These are phyloP conservation scores for Bradynema listronoti DNA, from an alignment of 1,140 invertebrate species.

Conservation along the genomic window DNA sequence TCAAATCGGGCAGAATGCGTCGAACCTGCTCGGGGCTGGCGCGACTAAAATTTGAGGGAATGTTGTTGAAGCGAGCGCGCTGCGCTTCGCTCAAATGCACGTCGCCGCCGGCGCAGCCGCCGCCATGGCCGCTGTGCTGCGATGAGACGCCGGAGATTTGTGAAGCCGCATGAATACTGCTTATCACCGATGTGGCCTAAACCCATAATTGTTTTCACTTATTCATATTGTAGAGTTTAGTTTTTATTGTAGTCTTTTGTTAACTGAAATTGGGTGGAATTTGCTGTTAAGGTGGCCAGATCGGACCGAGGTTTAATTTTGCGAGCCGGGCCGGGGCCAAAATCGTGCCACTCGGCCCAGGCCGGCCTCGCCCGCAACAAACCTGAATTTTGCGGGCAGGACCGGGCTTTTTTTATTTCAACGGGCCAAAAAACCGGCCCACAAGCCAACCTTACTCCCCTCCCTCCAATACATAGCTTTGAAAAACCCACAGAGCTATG, in stretches of 20 bases:
- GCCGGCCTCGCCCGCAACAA: not conserved
- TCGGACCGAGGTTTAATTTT: too few relatives aligned
- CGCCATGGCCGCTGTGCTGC: slow-evolving; percentile 20
- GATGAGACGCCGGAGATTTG: slow-evolving; percentile 26
- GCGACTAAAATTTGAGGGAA: slow-evolving; percentile 6
- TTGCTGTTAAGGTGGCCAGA: too few relatives aligned
- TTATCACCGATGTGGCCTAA: slow-evolving; percentile 32
- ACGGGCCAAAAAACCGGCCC: not conserved
- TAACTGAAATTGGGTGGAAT: too few relatives aligned
- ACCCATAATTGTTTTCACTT: not conserved
- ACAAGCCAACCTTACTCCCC: not conserved
- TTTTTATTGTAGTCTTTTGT: not conserved
- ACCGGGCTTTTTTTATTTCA: not conserved
- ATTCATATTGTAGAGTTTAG: not conserved
- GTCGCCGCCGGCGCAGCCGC: not conserved
- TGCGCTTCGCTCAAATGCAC: not conserved
- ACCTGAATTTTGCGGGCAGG: not conserved
- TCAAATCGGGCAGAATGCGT: slow-evolving; percentile 31
- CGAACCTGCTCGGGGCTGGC: slow-evolving; percentile 33
- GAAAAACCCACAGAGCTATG: slow-evolving; percentile 22
- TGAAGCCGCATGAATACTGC: slow-evolving; percentile 17
- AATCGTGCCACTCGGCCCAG: not conserved
- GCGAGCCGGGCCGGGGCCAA: too few relatives aligned
- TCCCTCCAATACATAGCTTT: not conserved
- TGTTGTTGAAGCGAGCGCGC: slow-evolving; percentile 12